Evolutionary conservation across 1,140 invertebrate genomes (phyloP).

Genomic region (Drosophila lowei): DNA sequence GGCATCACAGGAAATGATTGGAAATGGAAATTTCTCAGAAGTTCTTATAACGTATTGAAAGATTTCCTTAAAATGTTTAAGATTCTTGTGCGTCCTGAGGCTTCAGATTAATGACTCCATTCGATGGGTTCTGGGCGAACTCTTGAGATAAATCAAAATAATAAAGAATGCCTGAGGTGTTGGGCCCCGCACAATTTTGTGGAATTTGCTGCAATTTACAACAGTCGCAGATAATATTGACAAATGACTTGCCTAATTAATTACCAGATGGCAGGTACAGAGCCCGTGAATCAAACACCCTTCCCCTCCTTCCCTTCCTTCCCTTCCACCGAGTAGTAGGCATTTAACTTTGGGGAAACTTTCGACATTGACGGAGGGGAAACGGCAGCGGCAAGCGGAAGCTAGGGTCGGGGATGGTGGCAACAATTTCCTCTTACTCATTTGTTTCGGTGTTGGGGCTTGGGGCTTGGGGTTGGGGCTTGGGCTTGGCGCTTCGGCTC

Average conservation of each 20-base stretch:
- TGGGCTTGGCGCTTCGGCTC: neutral
- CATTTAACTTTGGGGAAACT: constrained; percentile 54
- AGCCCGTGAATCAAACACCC: neutral
- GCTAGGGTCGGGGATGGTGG: constrained; percentile 1
- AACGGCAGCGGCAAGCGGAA: neutral
- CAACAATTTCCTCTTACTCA: neutral
- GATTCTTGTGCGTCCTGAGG: too few species aligned
- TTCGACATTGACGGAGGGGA: constrained; percentile 46
- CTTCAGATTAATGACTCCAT: too few species aligned
- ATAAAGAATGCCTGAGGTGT: constrained; percentile 24
- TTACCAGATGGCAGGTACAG: constrained; percentile 55
- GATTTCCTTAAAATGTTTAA: too few species aligned
- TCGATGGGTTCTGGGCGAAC: too few species aligned
- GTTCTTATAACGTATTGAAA: too few species aligned
- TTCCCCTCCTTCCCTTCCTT: neutral
- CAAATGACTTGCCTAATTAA: constrained; percentile 66
- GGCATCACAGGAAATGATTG: too few species aligned
- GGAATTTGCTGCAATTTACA: constrained; percentile 44
- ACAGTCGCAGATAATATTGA: constrained; percentile 61
- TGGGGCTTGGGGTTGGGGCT: too few species aligned
- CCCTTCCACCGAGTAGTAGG: constrained; percentile 21
- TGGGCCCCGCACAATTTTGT: neutral
- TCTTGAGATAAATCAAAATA: constrained; percentile 42
- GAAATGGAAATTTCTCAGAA: too few species aligned
- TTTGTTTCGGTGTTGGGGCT: constrained; percentile 11